phyloP scores from a whole-genome alignment of 2,797 vertebrate genomes.

The Bradypodion pumilum region DNA sequence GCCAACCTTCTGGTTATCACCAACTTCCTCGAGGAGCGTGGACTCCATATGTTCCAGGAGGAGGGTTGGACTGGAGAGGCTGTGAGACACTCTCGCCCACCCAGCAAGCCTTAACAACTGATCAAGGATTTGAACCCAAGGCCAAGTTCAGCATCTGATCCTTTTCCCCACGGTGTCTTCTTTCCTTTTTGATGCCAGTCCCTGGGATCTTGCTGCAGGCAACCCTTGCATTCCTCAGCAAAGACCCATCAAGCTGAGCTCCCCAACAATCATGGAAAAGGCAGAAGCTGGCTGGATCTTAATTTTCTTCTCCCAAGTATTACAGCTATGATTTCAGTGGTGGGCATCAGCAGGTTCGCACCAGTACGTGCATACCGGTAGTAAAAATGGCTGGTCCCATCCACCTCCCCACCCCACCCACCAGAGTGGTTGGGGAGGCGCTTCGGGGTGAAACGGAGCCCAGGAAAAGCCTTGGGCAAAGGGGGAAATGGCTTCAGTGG shows the following conservation, averaged over 20 bases:
- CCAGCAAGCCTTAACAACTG: no score
- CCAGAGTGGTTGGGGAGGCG: no score
- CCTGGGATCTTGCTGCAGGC: not conserved
- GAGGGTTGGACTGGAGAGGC: not conserved
- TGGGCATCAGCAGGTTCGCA: no score
- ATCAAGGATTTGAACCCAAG: not conserved
- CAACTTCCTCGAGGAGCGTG: no score
- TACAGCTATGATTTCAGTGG: no score
- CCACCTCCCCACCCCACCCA: no score
- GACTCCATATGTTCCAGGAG: not conserved
- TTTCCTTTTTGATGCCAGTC: not conserved
- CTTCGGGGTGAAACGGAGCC: no score
- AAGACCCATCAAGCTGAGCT: not conserved
- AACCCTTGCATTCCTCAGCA: not conserved
- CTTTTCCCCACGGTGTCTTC: not conserved
- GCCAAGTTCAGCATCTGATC: not conserved
- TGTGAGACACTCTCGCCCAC: not conserved
- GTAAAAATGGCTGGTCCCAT: no score
- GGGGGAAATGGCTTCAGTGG: no score
- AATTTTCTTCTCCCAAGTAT: not conserved
- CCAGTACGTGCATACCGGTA: no score
- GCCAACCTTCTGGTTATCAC: no score
- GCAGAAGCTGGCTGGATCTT: not conserved
- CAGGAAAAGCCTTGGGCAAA: no score
- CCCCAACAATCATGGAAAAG: not conserved